phyloP scores from a whole-genome alignment of 2,113 vertebrate species.

The Pituophis catenifer region DNA sequence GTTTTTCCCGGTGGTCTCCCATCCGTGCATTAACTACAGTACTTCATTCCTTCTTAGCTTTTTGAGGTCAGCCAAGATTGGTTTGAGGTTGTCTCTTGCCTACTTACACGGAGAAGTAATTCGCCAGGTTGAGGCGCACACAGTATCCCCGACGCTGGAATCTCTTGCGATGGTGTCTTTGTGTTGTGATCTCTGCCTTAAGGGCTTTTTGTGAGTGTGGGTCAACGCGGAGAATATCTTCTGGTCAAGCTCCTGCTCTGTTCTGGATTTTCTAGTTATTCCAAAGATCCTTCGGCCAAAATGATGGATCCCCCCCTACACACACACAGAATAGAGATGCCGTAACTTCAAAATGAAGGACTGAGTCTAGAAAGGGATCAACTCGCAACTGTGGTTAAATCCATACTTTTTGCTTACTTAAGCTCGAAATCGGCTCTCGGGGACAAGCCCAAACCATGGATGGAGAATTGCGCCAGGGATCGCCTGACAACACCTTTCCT shows the following conservation, averaged over 20 bases:
- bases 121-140: neutral
- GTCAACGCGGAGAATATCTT: neutral
- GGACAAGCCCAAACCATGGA: neutral
- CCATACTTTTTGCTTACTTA: neutral
- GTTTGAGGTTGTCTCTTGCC: neutral
- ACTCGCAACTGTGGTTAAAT: neutral
- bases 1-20: neutral
- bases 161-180: neutral
- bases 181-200: neutral
- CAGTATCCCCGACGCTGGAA: neutral
- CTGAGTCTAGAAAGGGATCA: neutral
- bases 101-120: neutral
- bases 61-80: neutral
- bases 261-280: neutral
- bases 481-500: neutral
- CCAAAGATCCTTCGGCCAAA: neutral
- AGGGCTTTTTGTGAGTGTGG: neutral
- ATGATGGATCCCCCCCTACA: neutral
- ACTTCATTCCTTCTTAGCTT: neutral
- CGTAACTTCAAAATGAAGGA: neutral
- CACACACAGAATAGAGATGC: neutral
- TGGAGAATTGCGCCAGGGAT: neutral
- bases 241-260: neutral
- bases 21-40: neutral
- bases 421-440: neutral